A percentile compares a stretch with the other conserved stretches of the same genome.
phyloP scores from a whole-genome alignment of 2,888 invertebrate species.

The Phytoseiulus persimilis region DNA sequence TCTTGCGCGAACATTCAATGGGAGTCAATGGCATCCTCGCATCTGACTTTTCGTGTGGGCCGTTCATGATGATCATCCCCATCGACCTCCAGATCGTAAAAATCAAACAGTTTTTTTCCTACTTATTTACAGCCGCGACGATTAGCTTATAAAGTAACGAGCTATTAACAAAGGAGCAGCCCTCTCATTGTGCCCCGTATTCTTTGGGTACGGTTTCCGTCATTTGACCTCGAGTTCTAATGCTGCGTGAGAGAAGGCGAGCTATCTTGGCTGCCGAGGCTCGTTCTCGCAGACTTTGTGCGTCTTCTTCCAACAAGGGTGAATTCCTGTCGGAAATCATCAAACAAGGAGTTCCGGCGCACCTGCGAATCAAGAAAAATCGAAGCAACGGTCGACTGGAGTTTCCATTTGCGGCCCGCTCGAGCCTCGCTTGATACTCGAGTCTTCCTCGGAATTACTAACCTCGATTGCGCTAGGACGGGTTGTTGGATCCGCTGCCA shows the following conservation, averaged over 20 bases:
- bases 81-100: no score
- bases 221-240: not conserved
- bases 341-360: not conserved
- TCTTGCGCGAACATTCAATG: no score
- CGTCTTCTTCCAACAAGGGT: not conserved
- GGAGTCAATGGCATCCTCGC: no score
- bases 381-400: not conserved
- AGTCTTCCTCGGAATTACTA: not conserved
- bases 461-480: conserved; percentile 10
- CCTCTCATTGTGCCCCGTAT: not conserved
- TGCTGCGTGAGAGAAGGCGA: not conserved
- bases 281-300: not conserved
- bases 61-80: no score
- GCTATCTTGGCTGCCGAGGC: conserved; percentile 13
- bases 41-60: no score
- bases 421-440: no score
- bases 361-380: not conserved
- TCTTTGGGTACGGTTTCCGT: not conserved
- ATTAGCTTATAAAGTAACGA: not conserved
- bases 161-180: not conserved
- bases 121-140: not conserved
- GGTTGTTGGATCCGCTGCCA: conserved; percentile 18
- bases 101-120: no score
- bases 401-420: no score
- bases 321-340: not conserved